These are phyloP conservation scores for Drosophila multiciliata DNA, from an alignment of 2,888 invertebrate genomes.

Conservation along the genomic window DNA sequence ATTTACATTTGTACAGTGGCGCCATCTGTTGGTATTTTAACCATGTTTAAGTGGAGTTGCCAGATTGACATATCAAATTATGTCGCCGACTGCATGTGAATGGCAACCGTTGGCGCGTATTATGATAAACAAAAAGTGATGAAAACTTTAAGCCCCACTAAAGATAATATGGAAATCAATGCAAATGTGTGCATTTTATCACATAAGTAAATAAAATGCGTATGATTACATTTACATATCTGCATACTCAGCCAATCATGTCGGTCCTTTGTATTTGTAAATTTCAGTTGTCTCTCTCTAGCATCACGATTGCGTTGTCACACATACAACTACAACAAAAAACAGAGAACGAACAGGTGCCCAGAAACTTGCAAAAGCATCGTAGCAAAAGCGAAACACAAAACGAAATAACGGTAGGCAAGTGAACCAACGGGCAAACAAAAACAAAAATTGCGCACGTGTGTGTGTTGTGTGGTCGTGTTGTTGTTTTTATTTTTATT, in stretches of 20 bases:
- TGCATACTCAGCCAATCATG: not conserved
- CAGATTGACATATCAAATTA: not conserved
- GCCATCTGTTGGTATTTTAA: conserved; percentile 7
- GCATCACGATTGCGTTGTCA: conserved; percentile 35
- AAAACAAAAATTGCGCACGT: conserved; percentile 13
- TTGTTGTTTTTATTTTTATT: conserved; percentile 33
- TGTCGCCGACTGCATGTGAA: not conserved
- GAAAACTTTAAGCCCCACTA: not conserved
- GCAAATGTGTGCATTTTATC: not conserved
- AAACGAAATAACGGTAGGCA: conserved; percentile 49
- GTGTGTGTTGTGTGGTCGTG: conserved; percentile 7
- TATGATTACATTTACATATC: not conserved
- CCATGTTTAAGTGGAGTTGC: not conserved
- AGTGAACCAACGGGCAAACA: conserved; percentile 35
- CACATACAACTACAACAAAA: conserved; percentile 67
- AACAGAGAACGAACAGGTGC: conserved; percentile 63
- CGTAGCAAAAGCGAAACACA: conserved; percentile 23
- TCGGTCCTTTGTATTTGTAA: not conserved
- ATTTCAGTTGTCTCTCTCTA: not conserved
- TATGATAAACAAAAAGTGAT: not conserved
- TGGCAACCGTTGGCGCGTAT: not conserved
- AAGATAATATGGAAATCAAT: not conserved
- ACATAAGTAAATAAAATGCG: not conserved
- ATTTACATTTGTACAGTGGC: not conserved
- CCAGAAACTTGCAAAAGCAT: conserved; percentile 48